Base-by-base conservation (phyloP, 2,888 invertebrate genomes). In the Odontocolon sp. region DNA sequence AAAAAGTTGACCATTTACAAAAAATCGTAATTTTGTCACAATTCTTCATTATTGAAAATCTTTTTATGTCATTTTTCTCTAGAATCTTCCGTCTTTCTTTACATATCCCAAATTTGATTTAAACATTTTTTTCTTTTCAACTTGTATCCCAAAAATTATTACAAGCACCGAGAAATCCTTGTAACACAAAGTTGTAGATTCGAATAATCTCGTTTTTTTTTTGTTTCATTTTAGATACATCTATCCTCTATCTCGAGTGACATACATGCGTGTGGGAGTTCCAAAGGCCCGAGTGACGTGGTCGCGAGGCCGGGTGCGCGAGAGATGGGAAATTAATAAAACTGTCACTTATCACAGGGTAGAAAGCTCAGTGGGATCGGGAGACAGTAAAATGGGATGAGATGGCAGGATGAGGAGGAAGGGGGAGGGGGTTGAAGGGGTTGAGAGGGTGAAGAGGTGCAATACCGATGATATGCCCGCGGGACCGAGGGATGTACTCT, bases 301-400 rank as follows among this genome's bases (percentile, higher is more conserved):
- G 71, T 54, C 8, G 38, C 59, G 70, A 59, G 70, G 66, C 76
- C 78, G 81, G 75, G 47, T 74, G 72, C 75, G 78, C 80, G 77
- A 86, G 91, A 90, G 91, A 92, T 92, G 92, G 92, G 92, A 94
- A 94, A 94, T 94, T 94, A 94, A 94, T 94, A 94, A 94, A 94
- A 93, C 93, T 94, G 94, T 94, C 94, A 94, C 93, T 94, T 93
- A 92, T 93, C 92, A 61, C 56, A 50, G 23, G 59, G 56, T 54
- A 64, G 50, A 16, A 26, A 38, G 47, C 47, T 52, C 31, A 16
- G 45, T 36, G 52, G 67, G 52, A 47, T 11, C 5, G 52, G 57
- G 66, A 59, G 38, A 61, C 33, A 63, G 38, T 23, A 16, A 16
- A 8, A 18, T 45, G 8, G 40, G 16, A n/a, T n/a, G n/a, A n/a